phyloP scores from a whole-genome alignment of 2,113 vertebrate species.

The Percina caprodes region DNA sequence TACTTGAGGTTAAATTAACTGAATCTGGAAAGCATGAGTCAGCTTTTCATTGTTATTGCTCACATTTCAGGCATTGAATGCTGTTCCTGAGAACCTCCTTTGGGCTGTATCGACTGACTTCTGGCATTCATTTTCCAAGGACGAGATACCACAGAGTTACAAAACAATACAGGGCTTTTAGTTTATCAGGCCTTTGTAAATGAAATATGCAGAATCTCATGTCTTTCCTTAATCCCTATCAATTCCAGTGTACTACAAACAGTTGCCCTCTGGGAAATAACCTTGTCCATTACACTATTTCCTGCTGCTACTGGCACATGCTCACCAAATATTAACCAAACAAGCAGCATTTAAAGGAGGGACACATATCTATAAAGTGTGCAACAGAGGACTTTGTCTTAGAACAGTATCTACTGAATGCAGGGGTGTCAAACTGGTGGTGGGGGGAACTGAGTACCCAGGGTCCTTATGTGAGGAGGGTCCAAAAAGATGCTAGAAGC shows the following conservation, averaged over 20 bases:
- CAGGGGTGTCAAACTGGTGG: too few relatives aligned
- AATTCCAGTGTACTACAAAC: not conserved
- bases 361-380: not conserved
- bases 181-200: not conserved
- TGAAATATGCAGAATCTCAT: conserved; percentile 4
- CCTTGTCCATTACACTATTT: not conserved
- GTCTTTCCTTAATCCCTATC: not conserved
- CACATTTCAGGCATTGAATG: not conserved
- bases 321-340: not conserved
- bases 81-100: conserved; percentile 2
- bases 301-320: not conserved
- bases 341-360: not conserved
- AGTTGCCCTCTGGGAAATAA: not conserved
- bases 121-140: not conserved
- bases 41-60: not conserved
- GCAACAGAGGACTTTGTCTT: not conserved
- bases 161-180: conserved; percentile 5
- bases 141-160: not conserved
- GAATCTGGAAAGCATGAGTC: not conserved
- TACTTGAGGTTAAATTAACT: not conserved
- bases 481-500: too few relatives aligned
- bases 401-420: not conserved
- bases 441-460: too few relatives aligned
- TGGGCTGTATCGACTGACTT: not conserved
- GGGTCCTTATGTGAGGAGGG: too few relatives aligned